These are phyloP conservation scores for Zaprionus kolodkinae DNA, from an alignment of 1,140 invertebrate genomes.

Conservation along the genomic window DNA sequence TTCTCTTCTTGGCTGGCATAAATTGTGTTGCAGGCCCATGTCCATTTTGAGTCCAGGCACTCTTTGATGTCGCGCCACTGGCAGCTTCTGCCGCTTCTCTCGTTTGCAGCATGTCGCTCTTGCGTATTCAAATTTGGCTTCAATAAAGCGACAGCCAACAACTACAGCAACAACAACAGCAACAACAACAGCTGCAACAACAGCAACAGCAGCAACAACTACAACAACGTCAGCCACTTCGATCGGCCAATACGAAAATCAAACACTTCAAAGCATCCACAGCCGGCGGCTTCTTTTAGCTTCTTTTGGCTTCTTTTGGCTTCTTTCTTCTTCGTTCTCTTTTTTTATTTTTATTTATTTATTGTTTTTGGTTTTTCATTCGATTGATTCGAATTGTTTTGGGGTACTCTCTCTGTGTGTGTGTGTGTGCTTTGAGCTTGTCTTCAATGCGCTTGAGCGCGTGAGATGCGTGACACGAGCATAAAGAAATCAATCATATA, in stretches of 20 bases:
- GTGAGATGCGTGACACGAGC: constrained; percentile 52
- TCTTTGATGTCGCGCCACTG: constrained; percentile 77
- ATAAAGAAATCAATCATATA: constrained; percentile 42
- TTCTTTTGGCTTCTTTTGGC: constrained; percentile 18
- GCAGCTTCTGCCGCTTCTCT: constrained; percentile 40
- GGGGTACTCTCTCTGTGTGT: constrained; percentile 49
- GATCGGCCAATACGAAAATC: constrained; percentile 79
- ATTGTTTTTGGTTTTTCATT: constrained; percentile 26
- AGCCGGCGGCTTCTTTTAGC: constrained; percentile 75
- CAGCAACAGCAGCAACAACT: too few species aligned
- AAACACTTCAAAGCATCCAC: constrained; percentile 79
- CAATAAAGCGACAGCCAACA: constrained; percentile 82
- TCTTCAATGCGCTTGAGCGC: constrained; percentile 63
- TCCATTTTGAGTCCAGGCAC: constrained; percentile 81
- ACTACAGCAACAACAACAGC: constrained; percentile 54
- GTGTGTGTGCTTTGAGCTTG: constrained; percentile 41
- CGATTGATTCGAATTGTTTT: constrained; percentile 65
- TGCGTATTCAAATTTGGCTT: constrained; percentile 80
- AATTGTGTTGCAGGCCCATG: constrained; percentile 79
- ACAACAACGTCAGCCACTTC: constrained; percentile 44
- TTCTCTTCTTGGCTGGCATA: constrained; percentile 61
- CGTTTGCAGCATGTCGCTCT: constrained; percentile 57
- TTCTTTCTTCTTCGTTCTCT: constrained; percentile 7
- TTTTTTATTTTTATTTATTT: constrained; percentile 43
- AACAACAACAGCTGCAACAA: constrained; percentile 23